Base-by-base conservation (phyloP, 2,888 invertebrate genomes). In the Campoletis raptor region DNA sequence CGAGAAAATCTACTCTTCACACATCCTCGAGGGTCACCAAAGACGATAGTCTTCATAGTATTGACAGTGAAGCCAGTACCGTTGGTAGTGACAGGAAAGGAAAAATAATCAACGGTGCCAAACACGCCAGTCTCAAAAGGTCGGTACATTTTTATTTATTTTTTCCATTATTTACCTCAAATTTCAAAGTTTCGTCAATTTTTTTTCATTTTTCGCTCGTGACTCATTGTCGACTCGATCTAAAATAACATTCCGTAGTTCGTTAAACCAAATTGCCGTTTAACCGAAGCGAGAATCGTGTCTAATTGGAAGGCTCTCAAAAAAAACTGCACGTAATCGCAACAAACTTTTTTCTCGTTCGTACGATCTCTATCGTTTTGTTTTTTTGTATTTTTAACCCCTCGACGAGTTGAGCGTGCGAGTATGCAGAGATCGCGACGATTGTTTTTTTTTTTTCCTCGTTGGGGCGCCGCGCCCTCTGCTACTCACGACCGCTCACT, bases 111-210 rank as follows among this genome's bases (percentile, higher is more conserved):
- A 97, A 97, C 93, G 96, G 96, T 88, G 96, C 96, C 89, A 97
- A 97, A 93, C 97, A 97, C 94, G 96, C 96, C 88, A 95, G 96
- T 88, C 95, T 97, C 85, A 97, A 97, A 94, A 96, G 97, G 97
- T 97, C 95, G 89, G 70, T 76, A 24, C 24, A 64, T 30, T 18
- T 12, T 54, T 21, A 12, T 54, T 57, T 52, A 2, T 69, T 52
- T 73, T 24, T 30, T 52, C 36, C 64, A 48, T 24, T 48, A 36
- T 48, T 81, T 66, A 36, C 10, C 6, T 15, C 30, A 54, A 21
- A 54, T 54, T 21, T 54, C 0, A 21, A 21, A 21, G 9, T 21
- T 48, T 54, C 21, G 9, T n/a, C 8, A 18, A 52, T n/a, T 7
- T n/a, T 52, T 4, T 52, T 8, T n/a, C n/a, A 9, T 54, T 21